Evolutionary conservation across 2,113 vertebrate species (phyloP), one percentile per base, ranked within the genome.

Genomic region (Mellivora capensis): DNA sequence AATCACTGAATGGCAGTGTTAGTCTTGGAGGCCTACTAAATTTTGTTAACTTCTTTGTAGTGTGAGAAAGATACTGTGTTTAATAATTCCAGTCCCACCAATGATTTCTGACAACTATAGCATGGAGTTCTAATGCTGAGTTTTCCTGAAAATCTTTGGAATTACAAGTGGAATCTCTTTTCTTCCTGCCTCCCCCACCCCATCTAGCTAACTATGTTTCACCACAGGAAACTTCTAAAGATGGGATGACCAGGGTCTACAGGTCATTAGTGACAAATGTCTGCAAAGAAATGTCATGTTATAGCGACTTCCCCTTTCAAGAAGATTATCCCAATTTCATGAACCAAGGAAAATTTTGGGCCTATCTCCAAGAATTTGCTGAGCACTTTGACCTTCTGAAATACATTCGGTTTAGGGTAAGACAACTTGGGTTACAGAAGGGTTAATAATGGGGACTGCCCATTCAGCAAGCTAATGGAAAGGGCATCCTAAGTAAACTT

Each of bases 251-350:
- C 94, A 99, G 98, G 1, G 99, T 99, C 89, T 99, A 99, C 95
- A 99, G 86, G 77, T 99, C 99, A 0, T 80, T 99, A 93, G 98
- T 99, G 81, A 98, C 98, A 89, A 99, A 99, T 96, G 99, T 99
- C 82, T 99, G 99, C 79, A 99, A 99, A 98, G 99, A 99, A 98
- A 99, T 99, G 99, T 99, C 99, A 98, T 99, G 99, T 98, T 99
- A 99, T 97, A 99, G 99, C 0, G 99, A 99, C 94, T 99, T 99
- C 82, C 99, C 99, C 54, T 99, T 98, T 98, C 99, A 98, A 0
- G 99, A 99, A 37, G 96, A 99, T 89, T 99, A 98, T 95, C 99
- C 99, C 81, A 99, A 98, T 97, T 99, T 96, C 97, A 98, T 99
- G 98, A 98, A 98, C 47, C 99, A 99, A 67, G 91, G 98, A 39